Evolutionary conservation across 35 echinoderm and acorn worm genomes (phyloP), one percentile per base, ranked within the genome.

Genomic region (Stichopus chloronotus): DNA sequence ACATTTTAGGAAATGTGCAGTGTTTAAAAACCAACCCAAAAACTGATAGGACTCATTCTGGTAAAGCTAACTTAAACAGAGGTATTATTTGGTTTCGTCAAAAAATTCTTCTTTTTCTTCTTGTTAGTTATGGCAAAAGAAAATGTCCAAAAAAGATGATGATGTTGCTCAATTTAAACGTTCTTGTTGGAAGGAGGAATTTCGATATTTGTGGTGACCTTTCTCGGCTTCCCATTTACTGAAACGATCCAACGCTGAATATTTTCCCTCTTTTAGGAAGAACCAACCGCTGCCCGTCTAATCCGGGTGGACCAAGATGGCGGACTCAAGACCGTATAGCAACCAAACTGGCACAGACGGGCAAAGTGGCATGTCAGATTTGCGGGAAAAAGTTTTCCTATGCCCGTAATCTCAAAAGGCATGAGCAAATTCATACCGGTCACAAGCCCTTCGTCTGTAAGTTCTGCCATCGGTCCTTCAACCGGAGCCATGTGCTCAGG

Each of bases 361-460:
- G 69, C 17, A 74, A 74, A 74, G 69, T 20, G 22, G 19, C 19
- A 19, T 85, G 82, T 14, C 56, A 19, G 57, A 58, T 85, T 56
- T 85, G 82, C 24, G 82, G 82, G 24, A 85, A 58, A 55, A 58
- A 58, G 24, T 85, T 85, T 85, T 21, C 17, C 2, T 85, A 56
- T 53, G 55, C 17, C 7, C 57, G 82, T 6, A 85, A 85, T 56
- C 57, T 16, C n/a, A 85, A 59, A 58, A 30, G 82, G n/a, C 82
- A 85, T 19, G 82, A 57, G 58, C 82, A 8, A n/a, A 85, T 85
- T 58, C 82, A 85, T 22, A 85, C 82, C 4, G 82, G 82, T n/a
- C 82, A 85, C 56, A 85, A 23, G 17, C 82, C 82, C 19, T 85
- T 59, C 55, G 5, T 21, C 25, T 91, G 87, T 55, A 94, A 54